These are phyloP conservation scores for Aphidius ervi DNA, from an alignment of 1,140 invertebrate species.

Conservation along the genomic window DNA sequence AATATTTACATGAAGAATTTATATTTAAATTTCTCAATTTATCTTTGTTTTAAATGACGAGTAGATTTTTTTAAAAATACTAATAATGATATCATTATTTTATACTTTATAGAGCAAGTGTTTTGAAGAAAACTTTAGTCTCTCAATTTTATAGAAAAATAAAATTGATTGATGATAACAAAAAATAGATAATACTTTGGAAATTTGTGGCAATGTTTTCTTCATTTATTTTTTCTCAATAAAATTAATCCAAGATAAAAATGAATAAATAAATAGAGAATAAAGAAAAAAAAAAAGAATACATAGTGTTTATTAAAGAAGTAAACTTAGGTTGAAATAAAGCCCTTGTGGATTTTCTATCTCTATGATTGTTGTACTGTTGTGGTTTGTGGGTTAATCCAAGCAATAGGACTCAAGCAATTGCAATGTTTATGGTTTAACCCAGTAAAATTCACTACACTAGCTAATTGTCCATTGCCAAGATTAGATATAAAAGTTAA, in stretches of 20 bases:
- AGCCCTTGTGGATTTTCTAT: constrained; percentile 26
- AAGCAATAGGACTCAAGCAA: constrained; percentile 1
- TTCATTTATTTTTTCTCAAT: neutral
- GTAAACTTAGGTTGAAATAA: constrained; percentile 23
- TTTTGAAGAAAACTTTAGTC: too few species aligned
- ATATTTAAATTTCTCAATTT: too few species aligned
- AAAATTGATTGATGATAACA: too few species aligned
- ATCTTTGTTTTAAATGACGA: too few species aligned
- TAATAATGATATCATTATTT: too few species aligned
- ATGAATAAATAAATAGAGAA: constrained; percentile 3
- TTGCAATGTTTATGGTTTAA: constrained; percentile 23
- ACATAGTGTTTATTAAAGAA: constrained; percentile 19
- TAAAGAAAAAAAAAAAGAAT: constrained; percentile 9
- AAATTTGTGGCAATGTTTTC: too few species aligned
- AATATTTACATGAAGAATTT: too few species aligned
- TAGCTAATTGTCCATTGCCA: constrained; percentile 22
- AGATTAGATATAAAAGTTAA: constrained; percentile 30
- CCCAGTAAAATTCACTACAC: constrained; percentile 5
- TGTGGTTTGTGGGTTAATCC: constrained; percentile 18
- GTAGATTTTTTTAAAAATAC: too few species aligned
- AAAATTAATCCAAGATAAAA: neutral
- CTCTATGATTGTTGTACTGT: constrained; percentile 21
- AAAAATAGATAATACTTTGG: too few species aligned
- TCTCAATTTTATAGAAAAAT: too few species aligned
- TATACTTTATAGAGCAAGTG: too few species aligned